A percentile compares a stretch with the other conserved stretches of the same genome.
These are phyloP conservation scores for Cybosia mesomella DNA, from an alignment of 2,888 invertebrate species.

Conservation along the genomic window DNA sequence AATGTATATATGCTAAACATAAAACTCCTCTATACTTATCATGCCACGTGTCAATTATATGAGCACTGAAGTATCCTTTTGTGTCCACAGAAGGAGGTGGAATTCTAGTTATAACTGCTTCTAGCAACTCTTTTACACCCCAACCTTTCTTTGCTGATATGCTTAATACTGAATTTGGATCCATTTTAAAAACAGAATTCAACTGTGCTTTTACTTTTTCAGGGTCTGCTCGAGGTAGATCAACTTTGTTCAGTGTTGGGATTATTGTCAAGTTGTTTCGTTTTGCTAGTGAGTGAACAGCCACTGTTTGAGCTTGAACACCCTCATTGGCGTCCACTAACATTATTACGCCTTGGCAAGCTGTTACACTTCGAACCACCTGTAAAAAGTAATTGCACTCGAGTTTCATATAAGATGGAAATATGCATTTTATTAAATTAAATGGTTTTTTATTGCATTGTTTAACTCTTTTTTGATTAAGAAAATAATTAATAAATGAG, in stretches of 20 bases:
- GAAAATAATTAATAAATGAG: too few species aligned
- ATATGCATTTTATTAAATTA: too few species aligned
- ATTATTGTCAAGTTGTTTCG: conserved; percentile 93
- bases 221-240: conserved; percentile 96
- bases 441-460: too few species aligned
- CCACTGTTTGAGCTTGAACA: conserved; percentile 98
- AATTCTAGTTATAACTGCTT: conserved; percentile 92
- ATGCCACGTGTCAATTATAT: conserved; percentile 98
- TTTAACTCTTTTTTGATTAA: too few species aligned
- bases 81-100: conserved; percentile 90
- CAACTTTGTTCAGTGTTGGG: conserved; percentile 98
- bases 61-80: conserved; percentile 90
- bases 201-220: conserved; percentile 93
- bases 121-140: conserved; percentile 92
- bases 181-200: conserved; percentile 93
- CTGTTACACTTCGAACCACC: conserved; percentile 95
- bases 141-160: conserved; percentile 97
- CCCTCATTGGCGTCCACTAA: conserved; percentile 98
- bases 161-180: conserved; percentile 90
- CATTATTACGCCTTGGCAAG: conserved; percentile 97
- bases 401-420: too few species aligned
- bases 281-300: conserved; percentile 97
- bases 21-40: conserved; percentile 95
- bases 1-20: conserved; percentile 91
- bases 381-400: conserved; percentile 52